Evolutionary conservation across 2,888 invertebrate species (phyloP).

Genomic region (Pyralis farinalis): DNA sequence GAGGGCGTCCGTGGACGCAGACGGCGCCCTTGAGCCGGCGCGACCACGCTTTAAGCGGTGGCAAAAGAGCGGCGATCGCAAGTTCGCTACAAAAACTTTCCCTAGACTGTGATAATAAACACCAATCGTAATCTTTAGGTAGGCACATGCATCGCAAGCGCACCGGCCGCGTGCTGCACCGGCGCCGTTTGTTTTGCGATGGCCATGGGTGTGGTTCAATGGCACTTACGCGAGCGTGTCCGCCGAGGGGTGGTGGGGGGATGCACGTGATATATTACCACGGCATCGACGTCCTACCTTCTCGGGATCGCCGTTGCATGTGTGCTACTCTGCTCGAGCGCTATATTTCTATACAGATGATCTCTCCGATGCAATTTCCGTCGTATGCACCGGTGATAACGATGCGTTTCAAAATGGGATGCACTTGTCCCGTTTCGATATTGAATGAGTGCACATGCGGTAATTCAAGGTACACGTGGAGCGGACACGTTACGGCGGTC

Average conservation of each 20-base stretch:
- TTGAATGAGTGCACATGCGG: not conserved
- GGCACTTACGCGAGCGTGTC: conserved; percentile 33
- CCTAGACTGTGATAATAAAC: conserved; percentile 47
- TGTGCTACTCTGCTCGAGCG: conserved; percentile 39
- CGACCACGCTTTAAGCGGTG: conserved; percentile 23
- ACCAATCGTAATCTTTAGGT: conserved; percentile 32
- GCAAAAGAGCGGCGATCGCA: conserved; percentile 19
- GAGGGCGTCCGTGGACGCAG: conserved; percentile 59
- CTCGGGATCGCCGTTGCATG: conserved; percentile 30
- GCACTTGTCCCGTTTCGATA: not conserved
- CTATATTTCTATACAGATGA: conserved; percentile 20
- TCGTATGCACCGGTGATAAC: not conserved
- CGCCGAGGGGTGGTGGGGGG: conserved; percentile 23
- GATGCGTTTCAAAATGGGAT: not conserved
- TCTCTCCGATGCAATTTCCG: not conserved
- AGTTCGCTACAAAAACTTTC: conserved; percentile 19
- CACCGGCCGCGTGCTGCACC: not conserved
- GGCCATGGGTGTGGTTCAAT: conserved; percentile 51
- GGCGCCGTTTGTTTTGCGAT: conserved; percentile 12
- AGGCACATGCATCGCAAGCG: not conserved
- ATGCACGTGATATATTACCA: conserved; percentile 43
- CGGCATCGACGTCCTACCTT: conserved; percentile 23
- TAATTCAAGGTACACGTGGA: not conserved
- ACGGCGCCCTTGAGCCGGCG: conserved; percentile 49
- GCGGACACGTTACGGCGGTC: not conserved